Conservation (phyloP, 2,888 invertebrate species). For the Heteromurus nitidus region DNA sequence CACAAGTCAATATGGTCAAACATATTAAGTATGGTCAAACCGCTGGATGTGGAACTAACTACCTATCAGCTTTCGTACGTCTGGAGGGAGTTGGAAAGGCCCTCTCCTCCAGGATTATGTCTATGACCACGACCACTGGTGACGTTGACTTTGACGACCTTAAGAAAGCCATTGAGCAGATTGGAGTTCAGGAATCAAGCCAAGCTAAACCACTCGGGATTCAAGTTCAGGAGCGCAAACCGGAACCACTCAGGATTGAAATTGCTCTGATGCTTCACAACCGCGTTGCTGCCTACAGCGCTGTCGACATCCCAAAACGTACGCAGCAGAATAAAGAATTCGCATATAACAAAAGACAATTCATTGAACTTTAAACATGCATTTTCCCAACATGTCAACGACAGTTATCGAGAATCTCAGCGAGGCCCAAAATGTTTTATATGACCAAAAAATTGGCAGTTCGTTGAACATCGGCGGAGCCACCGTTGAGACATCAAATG, state of each 20-base stretch:
- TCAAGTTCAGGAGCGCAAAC: slow-evolving; percentile 67
- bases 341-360: too few relatives aligned
- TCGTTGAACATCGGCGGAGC: slow-evolving; percentile 71
- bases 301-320: slow-evolving; percentile 71
- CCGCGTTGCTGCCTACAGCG: slow-evolving; percentile 71
- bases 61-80: slow-evolving; percentile 70
- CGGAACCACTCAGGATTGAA: slow-evolving; percentile 71
- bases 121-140: slow-evolving; percentile 69
- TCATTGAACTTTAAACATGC: too few relatives aligned
- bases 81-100: slow-evolving; percentile 72
- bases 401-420: slow-evolving; percentile 68
- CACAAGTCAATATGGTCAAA: slow-evolving; percentile 70
- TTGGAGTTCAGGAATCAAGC: slow-evolving; percentile 72
- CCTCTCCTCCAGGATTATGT: slow-evolving; percentile 69
- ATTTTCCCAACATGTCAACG: too few relatives aligned
- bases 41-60: slow-evolving; percentile 70
- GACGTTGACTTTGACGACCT: slow-evolving; percentile 71
- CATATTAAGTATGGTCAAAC: slow-evolving; percentile 71
- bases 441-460: slow-evolving; percentile 70
- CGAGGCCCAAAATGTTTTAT: slow-evolving; percentile 67
- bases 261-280: slow-evolving; percentile 70
- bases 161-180: slow-evolving; percentile 69
- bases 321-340: neutral
- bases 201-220: too few relatives aligned
- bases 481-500: slow-evolving; percentile 69